phyloP scores from a whole-genome alignment of 2,113 vertebrate species.

The Limnothrissa miodon region DNA sequence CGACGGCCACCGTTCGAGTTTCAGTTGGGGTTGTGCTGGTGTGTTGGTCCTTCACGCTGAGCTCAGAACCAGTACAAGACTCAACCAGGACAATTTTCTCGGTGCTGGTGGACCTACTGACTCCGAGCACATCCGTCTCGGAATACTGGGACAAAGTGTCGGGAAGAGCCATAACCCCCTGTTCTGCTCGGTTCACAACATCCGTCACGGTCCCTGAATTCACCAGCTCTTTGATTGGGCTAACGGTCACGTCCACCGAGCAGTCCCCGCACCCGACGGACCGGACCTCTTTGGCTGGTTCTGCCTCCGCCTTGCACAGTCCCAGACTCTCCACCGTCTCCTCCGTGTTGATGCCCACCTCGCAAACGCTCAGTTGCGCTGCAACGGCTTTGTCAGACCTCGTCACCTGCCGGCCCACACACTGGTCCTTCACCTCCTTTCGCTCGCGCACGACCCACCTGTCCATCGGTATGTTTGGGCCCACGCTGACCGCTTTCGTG shows the following conservation, averaged over 20 bases:
- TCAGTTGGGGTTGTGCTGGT: conserved; percentile 76
- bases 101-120: conserved; percentile 76
- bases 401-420: conserved; percentile 62
- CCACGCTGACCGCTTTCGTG: conserved; percentile 45
- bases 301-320: conserved; percentile 39
- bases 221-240: conserved; percentile 57
- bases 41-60: conserved; percentile 76
- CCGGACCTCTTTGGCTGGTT: conserved; percentile 55
- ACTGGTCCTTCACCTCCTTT: conserved; percentile 69
- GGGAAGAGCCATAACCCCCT: conserved; percentile 73
- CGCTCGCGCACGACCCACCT: conserved; percentile 79
- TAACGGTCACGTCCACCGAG: conserved; percentile 73
- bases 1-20: conserved; percentile 77
- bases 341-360: conserved; percentile 81
- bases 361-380: conserved; percentile 62
- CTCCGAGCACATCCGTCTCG: conserved; percentile 64
- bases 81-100: conserved; percentile 60
- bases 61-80: conserved; percentile 72
- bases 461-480: conserved; percentile 80
- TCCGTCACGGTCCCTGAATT: conserved; percentile 74
- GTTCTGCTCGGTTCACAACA: conserved; percentile 64
- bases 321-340: conserved; percentile 44
- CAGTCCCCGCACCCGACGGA: conserved; percentile 86
- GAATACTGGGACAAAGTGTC: conserved; percentile 70
- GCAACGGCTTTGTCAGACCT: conserved; percentile 68